Base-by-base conservation (phyloP, 2,888 invertebrate species). In the Temnothorax ravouxi region DNA sequence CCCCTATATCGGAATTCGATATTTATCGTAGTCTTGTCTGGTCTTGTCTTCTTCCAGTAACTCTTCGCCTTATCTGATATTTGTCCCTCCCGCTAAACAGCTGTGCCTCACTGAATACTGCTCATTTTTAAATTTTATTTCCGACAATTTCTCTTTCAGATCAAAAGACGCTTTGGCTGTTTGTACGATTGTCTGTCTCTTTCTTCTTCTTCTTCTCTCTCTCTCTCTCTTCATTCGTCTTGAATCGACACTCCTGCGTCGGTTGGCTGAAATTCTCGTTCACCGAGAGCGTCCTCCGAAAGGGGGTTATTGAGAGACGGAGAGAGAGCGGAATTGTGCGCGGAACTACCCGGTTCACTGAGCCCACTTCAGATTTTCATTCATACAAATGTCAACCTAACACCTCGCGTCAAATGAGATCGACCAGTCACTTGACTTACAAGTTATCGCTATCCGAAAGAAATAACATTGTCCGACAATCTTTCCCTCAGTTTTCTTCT, bases 341-440 rank as follows among this genome's bases (percentile, higher is more conserved):
- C n/a, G 21, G 6, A 56, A 79, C 1, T 52, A 47, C 15, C 11
- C 64, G 54, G 62, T 86, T 87, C 76, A 69, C 8, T 61, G 66
- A 82, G 77, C 54, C 38, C 34, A 67, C 76, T 81, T 81, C 67
- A 75, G 72, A 88, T 85, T 85, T 84, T 88, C 84, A 86, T 86
- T 84, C 88, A 85, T 81, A 56, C 56, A 79, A n/a, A 67, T 29
- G 67, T 75, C 82, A 59, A 76, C 61, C 54, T 54, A 66, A 75
- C 62, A 5, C 5, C 34, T 44, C 62, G 18, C 75, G n/a, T 62
- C 13, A 52, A 54, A 50, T 38, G 47, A 38, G 25, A 81, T 69
- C 18, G 66, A n/a, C n/a, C 21, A 34, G 11, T 21, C 34, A 25
- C 64, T 52, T 15, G 34, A 67, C 21, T 75, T 56, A 41, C 25